phyloP scores from a whole-genome alignment of 2,113 vertebrate genomes.

The Xiphias gladius region DNA sequence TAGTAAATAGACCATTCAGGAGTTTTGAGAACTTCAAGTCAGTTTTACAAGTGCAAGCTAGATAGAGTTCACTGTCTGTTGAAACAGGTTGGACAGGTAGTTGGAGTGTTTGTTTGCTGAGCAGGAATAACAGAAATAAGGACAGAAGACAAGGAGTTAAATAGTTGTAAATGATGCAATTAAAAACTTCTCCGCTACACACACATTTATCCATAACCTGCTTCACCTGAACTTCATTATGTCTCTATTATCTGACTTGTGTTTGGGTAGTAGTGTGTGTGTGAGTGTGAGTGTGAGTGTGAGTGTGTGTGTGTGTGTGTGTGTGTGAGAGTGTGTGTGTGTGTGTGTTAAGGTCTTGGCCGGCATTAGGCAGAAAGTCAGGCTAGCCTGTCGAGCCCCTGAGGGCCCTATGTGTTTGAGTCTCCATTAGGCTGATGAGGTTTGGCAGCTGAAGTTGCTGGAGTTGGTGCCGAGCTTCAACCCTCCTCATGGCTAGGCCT shows the following conservation, averaged over 20 bases:
- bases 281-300: background rate
- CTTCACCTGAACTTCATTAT: constrained; percentile 26
- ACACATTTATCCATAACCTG: constrained; percentile 47
- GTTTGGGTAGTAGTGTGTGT: constrained; percentile 6
- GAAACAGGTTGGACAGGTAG: background rate
- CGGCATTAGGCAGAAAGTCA: constrained; percentile 58
- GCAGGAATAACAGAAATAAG: background rate
- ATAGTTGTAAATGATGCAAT: constrained; percentile 17
- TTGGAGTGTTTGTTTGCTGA: background rate
- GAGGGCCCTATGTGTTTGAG: constrained; percentile 77
- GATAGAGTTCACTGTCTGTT: background rate
- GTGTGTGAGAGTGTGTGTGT: background rate
- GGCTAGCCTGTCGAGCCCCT: constrained; percentile 70
- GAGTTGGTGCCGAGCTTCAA: constrained; percentile 76
- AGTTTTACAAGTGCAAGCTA: background rate
- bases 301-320: background rate
- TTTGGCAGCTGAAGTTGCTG: constrained; percentile 82
- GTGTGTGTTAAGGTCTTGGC: constrained; percentile 14
- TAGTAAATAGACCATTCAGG: background rate
- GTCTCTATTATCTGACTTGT: constrained; percentile 44
- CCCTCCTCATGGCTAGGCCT: constrained; percentile 76
- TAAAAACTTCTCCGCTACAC: constrained; percentile 40
- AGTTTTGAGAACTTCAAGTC: constrained; percentile 13
- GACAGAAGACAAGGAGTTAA: background rate
- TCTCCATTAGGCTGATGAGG: constrained; percentile 86